Percentiles rank a stretch among this genome's conserved stretches.
Evolutionary conservation across 2,113 vertebrate species (phyloP).

Genomic region (Balaeniceps rex): DNA sequence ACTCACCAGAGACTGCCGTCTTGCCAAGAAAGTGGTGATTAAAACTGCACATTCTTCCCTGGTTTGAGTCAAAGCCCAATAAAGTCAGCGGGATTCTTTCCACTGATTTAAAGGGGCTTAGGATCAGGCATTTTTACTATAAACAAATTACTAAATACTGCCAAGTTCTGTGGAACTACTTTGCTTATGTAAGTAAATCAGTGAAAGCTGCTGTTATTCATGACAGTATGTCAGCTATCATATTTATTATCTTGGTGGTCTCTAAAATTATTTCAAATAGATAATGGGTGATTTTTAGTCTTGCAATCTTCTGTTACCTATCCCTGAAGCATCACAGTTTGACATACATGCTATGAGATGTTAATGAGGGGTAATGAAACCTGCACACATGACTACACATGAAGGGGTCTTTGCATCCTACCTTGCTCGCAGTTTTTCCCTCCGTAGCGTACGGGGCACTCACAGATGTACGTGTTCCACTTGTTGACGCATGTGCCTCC

Average conservation of each 20-base stretch:
- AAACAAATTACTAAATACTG: conserved; percentile 3
- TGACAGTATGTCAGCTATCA: neutral
- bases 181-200: conserved; percentile 7
- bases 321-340: neutral
- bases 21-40: conserved; percentile 36
- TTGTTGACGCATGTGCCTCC: conserved; percentile 87
- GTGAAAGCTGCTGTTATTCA: neutral
- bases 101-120: conserved; percentile 40
- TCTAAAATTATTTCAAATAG: neutral
- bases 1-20: neutral
- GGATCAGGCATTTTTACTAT: conserved; percentile 16
- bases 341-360: neutral
- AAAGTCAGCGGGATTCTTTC: conserved; percentile 17
- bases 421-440: conserved; percentile 97
- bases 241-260: neutral
- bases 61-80: conserved; percentile 18
- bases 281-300: neutral
- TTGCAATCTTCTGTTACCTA: neutral
- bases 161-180: neutral
- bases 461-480: conserved; percentile 89
- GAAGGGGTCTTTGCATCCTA: conserved; percentile 12
- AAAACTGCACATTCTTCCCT: conserved; percentile 28
- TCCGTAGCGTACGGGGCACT: conserved; percentile 83
- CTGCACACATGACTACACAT: accelerated
- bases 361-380: neutral